Evolutionary conservation across 35 echinoderm and acorn worm species (phyloP).

Genomic region (Ptychodera flava): DNA sequence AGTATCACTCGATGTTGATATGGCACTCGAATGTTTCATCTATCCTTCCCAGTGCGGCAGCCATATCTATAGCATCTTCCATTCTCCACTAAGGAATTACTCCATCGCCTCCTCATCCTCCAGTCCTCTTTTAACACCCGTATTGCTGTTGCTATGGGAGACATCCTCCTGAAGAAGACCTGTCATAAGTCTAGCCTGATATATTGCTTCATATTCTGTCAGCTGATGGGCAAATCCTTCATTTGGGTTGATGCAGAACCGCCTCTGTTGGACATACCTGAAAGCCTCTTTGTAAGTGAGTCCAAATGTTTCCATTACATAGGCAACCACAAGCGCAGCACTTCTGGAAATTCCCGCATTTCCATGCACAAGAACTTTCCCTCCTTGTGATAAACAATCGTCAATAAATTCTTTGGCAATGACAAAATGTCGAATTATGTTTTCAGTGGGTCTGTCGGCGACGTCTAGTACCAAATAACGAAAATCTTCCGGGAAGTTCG

Average conservation of each 20-base stretch:
- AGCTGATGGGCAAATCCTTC: conserved; percentile 53
- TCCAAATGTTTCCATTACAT: conserved; percentile 60
- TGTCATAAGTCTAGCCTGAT: not conserved
- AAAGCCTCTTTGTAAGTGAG: conserved; percentile 37
- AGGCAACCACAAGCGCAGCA: conserved; percentile 46
- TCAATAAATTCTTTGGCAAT: conserved; percentile 75
- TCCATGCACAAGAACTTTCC: conserved; percentile 55
- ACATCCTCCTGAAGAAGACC: not conserved
- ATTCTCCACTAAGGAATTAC: too few relatives aligned
- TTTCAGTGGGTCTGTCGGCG: conserved; percentile 47
- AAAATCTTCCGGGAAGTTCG: conserved; percentile 64
- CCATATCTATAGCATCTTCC: too few relatives aligned
- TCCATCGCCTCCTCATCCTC: not conserved
- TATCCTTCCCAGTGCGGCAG: too few relatives aligned
- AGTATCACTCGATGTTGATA: too few relatives aligned
- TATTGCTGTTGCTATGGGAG: not conserved
- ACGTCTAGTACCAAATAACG: conserved; percentile 61
- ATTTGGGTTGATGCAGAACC: conserved; percentile 60
- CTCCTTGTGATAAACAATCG: conserved; percentile 33
- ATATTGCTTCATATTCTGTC: conserved; percentile 4
- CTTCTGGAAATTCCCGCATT: conserved; percentile 83
- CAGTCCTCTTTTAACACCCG: not conserved
- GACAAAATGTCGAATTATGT: conserved; percentile 51
- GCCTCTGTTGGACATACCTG: conserved; percentile 30
- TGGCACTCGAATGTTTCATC: too few relatives aligned